Evolutionary conservation across 1,140 invertebrate species (phyloP).

Genomic region (Cherax destructor): DNA sequence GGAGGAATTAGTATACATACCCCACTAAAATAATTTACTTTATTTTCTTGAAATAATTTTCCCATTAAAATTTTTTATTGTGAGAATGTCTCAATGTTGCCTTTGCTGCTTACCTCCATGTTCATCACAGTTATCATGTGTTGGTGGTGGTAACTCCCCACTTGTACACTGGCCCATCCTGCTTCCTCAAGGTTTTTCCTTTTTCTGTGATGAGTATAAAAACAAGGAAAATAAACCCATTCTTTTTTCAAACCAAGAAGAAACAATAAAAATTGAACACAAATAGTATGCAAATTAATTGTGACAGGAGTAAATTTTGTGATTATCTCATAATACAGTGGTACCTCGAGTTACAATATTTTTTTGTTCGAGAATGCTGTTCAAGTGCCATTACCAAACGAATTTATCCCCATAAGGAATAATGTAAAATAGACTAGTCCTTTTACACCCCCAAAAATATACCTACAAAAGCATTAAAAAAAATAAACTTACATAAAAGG

Average conservation of each 20-base stretch:
- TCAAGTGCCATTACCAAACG: too few species aligned
- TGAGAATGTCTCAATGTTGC: neutral
- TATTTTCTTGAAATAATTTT: neutral
- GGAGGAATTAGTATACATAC: too few species aligned
- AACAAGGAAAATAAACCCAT: neutral
- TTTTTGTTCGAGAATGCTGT: too few species aligned
- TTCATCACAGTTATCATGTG: neutral
- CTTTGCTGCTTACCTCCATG: neutral
- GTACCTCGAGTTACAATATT: too few species aligned
- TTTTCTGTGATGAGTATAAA: neutral
- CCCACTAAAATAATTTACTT: neutral
- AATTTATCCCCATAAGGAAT: too few species aligned
- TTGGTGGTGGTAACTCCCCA: slow-evolving; percentile 39
- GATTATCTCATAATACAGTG: neutral
- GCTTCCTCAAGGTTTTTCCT: neutral
- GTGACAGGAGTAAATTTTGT: neutral
- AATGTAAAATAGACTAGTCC: too few species aligned
- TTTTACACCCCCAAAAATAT: too few species aligned
- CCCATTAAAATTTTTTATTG: too few species aligned
- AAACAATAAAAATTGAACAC: neutral
- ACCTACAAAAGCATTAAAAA: too few species aligned
- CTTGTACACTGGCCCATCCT: slow-evolving; percentile 48
- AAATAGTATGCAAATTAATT: neutral
- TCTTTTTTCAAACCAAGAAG: neutral
- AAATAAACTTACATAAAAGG: too few species aligned